These are phyloP conservation scores for Agrenia bidenticulata DNA, from an alignment of 2,888 invertebrate species.

Conservation along the genomic window DNA sequence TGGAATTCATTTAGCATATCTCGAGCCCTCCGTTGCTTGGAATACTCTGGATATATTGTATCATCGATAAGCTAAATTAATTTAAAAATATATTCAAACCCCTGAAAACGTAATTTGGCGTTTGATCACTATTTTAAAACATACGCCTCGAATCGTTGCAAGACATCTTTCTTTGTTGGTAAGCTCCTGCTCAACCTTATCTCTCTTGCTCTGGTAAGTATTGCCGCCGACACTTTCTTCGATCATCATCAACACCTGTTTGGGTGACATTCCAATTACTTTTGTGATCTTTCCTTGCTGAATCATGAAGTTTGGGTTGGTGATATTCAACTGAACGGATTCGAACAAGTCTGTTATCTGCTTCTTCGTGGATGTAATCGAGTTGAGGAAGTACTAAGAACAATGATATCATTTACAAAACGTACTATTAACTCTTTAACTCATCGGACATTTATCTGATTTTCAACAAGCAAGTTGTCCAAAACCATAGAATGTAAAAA, in stretches of 20 bases:
- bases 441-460: too few species aligned
- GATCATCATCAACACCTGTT: constrained; percentile 94
- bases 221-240: constrained; percentile 98
- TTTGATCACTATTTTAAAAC: constrained; percentile 54
- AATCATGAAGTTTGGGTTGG: constrained; percentile 98
- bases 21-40: constrained; percentile 60
- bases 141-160: constrained; percentile 76
- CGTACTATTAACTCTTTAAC: too few species aligned
- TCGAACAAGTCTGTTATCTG: constrained; percentile 92
- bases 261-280: constrained; percentile 97
- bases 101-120: not conserved
- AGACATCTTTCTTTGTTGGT: constrained; percentile 90
- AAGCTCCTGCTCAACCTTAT: constrained; percentile 79
- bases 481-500: constrained; percentile 6
- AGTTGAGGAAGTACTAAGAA: constrained; percentile 48
- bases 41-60: constrained; percentile 86
- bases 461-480: not conserved
- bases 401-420: constrained; percentile 1
- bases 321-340: constrained; percentile 95
- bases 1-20: constrained; percentile 42
- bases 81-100: constrained; percentile 8
- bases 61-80: constrained; percentile 62
- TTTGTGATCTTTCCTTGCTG: constrained; percentile 99
- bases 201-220: constrained; percentile 93
- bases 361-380: constrained; percentile 65